Evolutionary conservation across 2,888 invertebrate species (phyloP).

Genomic region (Punctoribates punctum): DNA sequence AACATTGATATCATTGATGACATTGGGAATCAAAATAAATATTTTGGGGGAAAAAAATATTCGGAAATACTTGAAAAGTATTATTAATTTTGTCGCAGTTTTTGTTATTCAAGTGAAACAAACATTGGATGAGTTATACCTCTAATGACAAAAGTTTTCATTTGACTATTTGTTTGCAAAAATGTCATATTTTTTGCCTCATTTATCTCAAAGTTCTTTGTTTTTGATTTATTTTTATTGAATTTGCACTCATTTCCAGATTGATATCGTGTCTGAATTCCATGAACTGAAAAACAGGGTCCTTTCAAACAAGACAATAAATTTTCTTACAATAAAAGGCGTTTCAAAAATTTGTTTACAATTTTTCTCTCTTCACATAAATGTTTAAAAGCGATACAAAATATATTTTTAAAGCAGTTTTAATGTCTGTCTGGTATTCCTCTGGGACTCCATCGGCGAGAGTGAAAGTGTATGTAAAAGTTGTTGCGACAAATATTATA

Average conservation of each 20-base stretch:
- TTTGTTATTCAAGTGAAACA: background rate
- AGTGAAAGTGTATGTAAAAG: background rate
- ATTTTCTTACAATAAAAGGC: constrained; percentile 24
- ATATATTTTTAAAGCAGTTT: constrained; percentile 8
- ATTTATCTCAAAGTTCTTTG: background rate
- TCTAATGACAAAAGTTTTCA: background rate
- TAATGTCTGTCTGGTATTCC: constrained; percentile 27
- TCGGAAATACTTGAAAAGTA: background rate
- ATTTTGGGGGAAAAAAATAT: background rate
- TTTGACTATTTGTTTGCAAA: background rate
- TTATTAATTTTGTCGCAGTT: background rate
- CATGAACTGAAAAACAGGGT: background rate
- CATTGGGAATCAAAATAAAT: background rate
- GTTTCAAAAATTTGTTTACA: constrained; percentile 21
- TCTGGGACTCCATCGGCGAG: background rate
- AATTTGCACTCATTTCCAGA: background rate
- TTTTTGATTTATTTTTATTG: background rate
- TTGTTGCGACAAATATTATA: constrained; percentile 19
- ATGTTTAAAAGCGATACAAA: background rate
- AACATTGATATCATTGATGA: background rate
- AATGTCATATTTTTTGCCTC: background rate
- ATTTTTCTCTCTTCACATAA: background rate
- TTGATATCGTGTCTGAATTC: background rate
- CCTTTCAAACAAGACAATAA: background rate
- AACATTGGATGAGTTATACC: background rate